Evolutionary conservation across 92 coral and sea anemone species (phyloP), one percentile per base, ranked within the genome.

Genomic region (Epizoanthus fatuus): DNA sequence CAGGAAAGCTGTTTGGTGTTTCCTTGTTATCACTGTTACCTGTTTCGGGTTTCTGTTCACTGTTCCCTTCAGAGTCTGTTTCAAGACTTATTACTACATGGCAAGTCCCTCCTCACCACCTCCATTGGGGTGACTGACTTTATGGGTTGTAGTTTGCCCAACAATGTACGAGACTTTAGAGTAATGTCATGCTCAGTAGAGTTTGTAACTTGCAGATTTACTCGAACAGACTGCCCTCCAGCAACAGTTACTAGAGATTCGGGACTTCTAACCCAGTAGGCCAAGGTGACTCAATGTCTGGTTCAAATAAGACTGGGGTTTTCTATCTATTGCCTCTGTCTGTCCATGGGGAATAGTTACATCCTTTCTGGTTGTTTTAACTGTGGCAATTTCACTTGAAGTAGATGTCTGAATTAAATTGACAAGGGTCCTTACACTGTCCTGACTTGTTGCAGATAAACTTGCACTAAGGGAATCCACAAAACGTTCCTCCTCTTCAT

Each of bases 271-370:
- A 75, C 16, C 94, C 92, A 55, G 78, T 76, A 45, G 95, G 82
- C 75, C 91, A 56, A 9, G 86, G 69, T 19, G 60, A 76, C 5
- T 87, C 84, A 13, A 80, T 72, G 19, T 92, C 93, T 77, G 87
- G 91, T 79, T 92, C 94, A 63, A 94, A 87, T 56, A 92, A 45
- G 58, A 83, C 98, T 3, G 95, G 92, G 44, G 88, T 70, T 14
- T 74, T 70, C 22, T 60, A 51, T 85, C 80, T 15, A 81, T 67
- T 52, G 75, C 82, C 8, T 93, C 93, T 2, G 94, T 58, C 75
- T 85, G 80, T 20, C 75, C 76, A 25, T 71, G 55, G 7, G 91
- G 98, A 45, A 94, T 79, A 47, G 63, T 63, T 12, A 67, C 64
- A 66, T 90, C 86, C 86, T 47, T 73, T 37, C 62, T 90, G 29